Evolutionary conservation across 2,888 invertebrate species (phyloP), one percentile per base, ranked within the genome.

Genomic region (Aspidapion aeneum): DNA sequence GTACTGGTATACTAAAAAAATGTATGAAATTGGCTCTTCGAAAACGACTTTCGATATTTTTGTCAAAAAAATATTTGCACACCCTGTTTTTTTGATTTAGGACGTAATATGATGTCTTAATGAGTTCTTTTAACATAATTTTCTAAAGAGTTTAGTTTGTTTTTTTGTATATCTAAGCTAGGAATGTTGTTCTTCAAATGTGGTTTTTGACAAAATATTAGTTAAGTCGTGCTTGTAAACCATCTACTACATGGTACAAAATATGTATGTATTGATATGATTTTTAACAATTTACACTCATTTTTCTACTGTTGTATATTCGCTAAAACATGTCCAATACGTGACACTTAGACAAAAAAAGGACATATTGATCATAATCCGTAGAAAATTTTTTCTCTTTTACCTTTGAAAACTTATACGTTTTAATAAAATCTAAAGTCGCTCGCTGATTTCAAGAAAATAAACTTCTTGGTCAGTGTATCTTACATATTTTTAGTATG

Each of bases 271-370:
- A 77, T 75, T 74, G 74, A 78, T 78, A 79, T 79, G 79, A 79
- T 80, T 79, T 79, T 77, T 79, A 79, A 79, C 77, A 74, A 77
- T 80, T 78, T 79, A 79, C 79, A 79, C 78, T 79, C 79, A 78
- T 79, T 80, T 80, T 80, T 80, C 79, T 79, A 80, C 79, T 79
- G 75, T 79, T 79, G 78, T 80, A 79, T 78, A 78, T 78, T 79
- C 77, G 74, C 74, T 73, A 73, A 74, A 74, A 61, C 58, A 63
- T 63, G 73, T 70, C 68, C 66, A 66, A 65, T 67, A 66, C 35
- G 35, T 7, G 5, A 35, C 35, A 58, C n/a, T 17, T 35, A 61
- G 61, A 54, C 19, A 19, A 52, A 19, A n/a, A 19, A 52, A 52
- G 52, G 52, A 52, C 17, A 19, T 74, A 74, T 74, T 76, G 77